Evolutionary conservation across 2,888 invertebrate genomes (phyloP).

Genomic region (Gastracanthus pulcherrimus): DNA sequence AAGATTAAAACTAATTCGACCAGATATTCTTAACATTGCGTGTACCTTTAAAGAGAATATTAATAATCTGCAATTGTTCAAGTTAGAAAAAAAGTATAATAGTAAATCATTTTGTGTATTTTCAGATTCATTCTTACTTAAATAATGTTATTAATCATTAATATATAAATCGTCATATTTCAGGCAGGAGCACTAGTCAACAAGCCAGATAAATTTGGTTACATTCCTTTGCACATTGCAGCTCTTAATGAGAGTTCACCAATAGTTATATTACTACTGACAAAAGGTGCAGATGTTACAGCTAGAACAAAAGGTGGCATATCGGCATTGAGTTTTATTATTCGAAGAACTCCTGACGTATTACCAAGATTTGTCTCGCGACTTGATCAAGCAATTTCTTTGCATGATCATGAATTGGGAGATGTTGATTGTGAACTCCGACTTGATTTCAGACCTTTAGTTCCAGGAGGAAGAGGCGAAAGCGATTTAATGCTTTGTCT

Average conservation of each 20-base stretch:
- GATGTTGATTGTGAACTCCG: slow-evolving; percentile 92
- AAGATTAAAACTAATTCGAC: no score
- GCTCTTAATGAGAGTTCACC: slow-evolving; percentile 90
- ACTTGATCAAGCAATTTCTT: slow-evolving; percentile 86
- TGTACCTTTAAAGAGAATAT: no score
- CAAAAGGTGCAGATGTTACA: slow-evolving; percentile 90
- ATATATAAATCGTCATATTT: background rate
- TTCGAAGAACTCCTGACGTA: slow-evolving; percentile 90
- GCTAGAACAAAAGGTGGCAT: slow-evolving; percentile 89
- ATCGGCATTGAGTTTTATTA: slow-evolving; percentile 89
- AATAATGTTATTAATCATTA: no score
- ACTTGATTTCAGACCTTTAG: slow-evolving; percentile 80
- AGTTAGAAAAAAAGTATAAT: no score
- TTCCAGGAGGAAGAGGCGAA: slow-evolving; percentile 73
- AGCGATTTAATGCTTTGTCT: slow-evolving; percentile 82
- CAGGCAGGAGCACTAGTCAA: slow-evolving; percentile 87
- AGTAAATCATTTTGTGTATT: no score
- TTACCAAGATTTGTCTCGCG: slow-evolving; percentile 85
- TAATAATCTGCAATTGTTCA: no score
- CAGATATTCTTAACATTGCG: no score
- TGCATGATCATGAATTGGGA: slow-evolving; percentile 91
- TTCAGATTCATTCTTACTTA: no score
- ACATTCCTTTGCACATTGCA: slow-evolving; percentile 90
- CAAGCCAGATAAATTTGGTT: slow-evolving; percentile 88
- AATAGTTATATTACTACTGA: slow-evolving; percentile 85